Percentiles rank a stretch among this genome's conserved stretches.
Evolutionary conservation across 1,140 invertebrate genomes (phyloP).

Genomic region (Drosophila lini): DNA sequence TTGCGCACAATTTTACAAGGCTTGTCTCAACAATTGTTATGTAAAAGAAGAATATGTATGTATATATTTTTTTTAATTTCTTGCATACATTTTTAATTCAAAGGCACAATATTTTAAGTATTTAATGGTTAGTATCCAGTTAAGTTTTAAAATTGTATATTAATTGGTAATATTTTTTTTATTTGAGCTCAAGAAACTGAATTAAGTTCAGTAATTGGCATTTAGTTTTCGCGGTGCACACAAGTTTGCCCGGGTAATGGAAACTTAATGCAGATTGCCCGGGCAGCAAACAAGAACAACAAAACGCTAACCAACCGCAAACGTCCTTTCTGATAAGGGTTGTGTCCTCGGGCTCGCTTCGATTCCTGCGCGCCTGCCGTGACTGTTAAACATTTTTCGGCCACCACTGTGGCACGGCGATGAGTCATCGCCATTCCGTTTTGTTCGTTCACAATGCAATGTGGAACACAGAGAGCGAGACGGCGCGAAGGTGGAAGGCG

Average conservation of each 20-base stretch:
- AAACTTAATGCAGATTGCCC: slow-evolving; percentile 66
- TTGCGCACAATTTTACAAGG: not conserved
- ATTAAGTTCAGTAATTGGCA: not conserved
- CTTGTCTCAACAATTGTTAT: not conserved
- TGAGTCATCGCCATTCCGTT: slow-evolving; percentile 68
- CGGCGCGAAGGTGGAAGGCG: slow-evolving; percentile 6
- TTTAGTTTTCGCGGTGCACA: not conserved
- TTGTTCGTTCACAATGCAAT: slow-evolving; percentile 69
- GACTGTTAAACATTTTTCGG: slow-evolving; percentile 50
- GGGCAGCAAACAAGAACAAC: slow-evolving; percentile 24
- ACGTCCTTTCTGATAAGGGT: slow-evolving; percentile 81
- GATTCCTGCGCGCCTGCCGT: slow-evolving; percentile 18
- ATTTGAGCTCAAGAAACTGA: not conserved
- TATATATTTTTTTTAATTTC: no score
- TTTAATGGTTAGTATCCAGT: no score
- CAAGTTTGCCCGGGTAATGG: slow-evolving; percentile 42
- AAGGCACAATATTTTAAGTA: no score
- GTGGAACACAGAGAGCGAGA: slow-evolving; percentile 63
- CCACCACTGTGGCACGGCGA: slow-evolving; percentile 61
- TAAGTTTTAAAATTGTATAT: no score
- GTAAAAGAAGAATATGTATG: not conserved
- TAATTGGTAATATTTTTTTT: not conserved
- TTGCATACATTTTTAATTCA: not conserved
- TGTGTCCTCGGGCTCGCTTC: slow-evolving; percentile 31
- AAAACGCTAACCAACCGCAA: slow-evolving; percentile 52